A percentile compares a stretch with the other conserved stretches of the same genome.
These are phyloP conservation scores for Varecia variegata DNA, from an alignment of 2,797 vertebrate species.

Conservation along the genomic window DNA sequence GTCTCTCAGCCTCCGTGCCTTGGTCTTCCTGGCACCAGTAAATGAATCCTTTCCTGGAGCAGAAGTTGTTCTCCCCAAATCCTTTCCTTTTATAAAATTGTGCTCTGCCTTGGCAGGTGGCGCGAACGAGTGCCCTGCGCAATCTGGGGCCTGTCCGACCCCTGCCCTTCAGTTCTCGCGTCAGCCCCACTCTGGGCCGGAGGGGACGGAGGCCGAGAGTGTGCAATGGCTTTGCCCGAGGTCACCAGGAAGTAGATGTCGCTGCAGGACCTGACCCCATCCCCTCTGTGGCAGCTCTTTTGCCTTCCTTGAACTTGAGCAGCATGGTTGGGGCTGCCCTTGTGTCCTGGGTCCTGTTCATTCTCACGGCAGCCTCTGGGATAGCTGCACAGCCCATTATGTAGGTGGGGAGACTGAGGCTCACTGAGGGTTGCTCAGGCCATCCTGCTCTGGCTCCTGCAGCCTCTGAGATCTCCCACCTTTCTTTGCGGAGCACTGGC, in stretches of 20 bases:
- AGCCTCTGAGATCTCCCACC: not conserved
- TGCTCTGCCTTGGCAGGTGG: not conserved
- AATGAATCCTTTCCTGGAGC: not conserved
- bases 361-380: not conserved
- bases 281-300: not conserved
- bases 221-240: not conserved
- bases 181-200: not conserved
- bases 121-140: fast-evolving
- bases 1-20: fast-evolving
- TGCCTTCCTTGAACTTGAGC: not conserved
- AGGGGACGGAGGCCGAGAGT: fast-evolving
- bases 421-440: fast-evolving
- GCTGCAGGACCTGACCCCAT: not conserved
- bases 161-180: fast-evolving
- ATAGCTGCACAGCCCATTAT: fast-evolving
- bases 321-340: fast-evolving
- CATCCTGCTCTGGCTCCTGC: not conserved
- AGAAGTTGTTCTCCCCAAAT: not conserved
- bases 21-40: not conserved
- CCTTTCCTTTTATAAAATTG: no score
- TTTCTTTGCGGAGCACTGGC: fast-evolving
- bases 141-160: fast-evolving
- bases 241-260: not conserved
- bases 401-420: not conserved
- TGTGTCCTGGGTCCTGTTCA: fast-evolving